phyloP scores from a whole-genome alignment of 2,888 invertebrate species.

The Andrena minutula region DNA sequence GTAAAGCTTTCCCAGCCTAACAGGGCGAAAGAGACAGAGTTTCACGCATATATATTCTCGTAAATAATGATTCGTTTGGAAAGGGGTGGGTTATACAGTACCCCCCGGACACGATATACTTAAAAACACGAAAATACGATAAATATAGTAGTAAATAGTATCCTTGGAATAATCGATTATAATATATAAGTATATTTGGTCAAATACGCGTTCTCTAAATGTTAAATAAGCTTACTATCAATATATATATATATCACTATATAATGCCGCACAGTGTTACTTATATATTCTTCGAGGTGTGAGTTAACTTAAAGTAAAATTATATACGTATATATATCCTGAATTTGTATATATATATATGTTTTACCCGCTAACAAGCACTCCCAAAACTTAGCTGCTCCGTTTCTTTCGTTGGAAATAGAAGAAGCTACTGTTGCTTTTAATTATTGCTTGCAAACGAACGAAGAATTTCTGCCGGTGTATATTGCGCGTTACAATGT shows the following conservation, averaged over 20 bases:
- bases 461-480: neutral
- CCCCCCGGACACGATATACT: neutral
- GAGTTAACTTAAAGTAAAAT: slow-evolving; percentile 39
- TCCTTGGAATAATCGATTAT: slow-evolving; percentile 43
- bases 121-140: slow-evolving; percentile 1
- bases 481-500: neutral
- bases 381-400: neutral
- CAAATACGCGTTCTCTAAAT: slow-evolving; percentile 53
- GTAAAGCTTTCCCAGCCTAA: slow-evolving; percentile 9
- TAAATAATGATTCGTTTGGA: neutral
- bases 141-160: slow-evolving; percentile 7
- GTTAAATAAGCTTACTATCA: slow-evolving; percentile 60
- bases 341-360: slow-evolving; percentile 9
- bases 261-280: slow-evolving; percentile 72
- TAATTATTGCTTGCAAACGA: neutral
- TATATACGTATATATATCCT: slow-evolving; percentile 6
- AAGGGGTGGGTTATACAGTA: neutral
- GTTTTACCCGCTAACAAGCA: slow-evolving; percentile 54
- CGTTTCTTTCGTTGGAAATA: neutral
- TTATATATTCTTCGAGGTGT: slow-evolving; percentile 26
- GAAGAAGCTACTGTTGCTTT: neutral
- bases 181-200: slow-evolving; percentile 35
- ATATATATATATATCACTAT: slow-evolving; percentile 68
- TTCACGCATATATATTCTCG: neutral
- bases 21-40: neutral